Evolutionary conservation across 2,888 invertebrate genomes (phyloP).

Genomic region (Seira ritae): DNA sequence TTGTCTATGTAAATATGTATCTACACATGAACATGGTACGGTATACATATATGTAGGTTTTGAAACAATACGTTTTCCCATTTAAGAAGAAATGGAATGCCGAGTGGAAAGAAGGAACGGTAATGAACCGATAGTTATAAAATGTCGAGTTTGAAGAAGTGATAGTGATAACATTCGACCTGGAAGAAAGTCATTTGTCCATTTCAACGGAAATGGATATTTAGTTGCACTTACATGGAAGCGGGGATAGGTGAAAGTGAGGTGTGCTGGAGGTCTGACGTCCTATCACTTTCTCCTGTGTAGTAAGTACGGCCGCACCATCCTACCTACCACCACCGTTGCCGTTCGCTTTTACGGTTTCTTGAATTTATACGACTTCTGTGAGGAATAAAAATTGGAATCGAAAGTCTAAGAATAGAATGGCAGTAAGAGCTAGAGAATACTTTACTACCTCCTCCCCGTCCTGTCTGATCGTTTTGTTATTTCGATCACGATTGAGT

Average conservation of each 20-base stretch:
- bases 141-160: too few relatives aligned
- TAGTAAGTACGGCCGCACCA: too few relatives aligned
- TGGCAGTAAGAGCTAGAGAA: conserved; percentile 32
- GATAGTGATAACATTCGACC: conserved; percentile 1
- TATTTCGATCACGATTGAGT: conserved; percentile 63
- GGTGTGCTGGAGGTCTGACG: too few relatives aligned
- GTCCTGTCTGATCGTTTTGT: conserved; percentile 55
- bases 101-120: conserved; percentile 2
- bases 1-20: too few relatives aligned
- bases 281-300: too few relatives aligned
- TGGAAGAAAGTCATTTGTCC: conserved; percentile 11
- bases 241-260: too few relatives aligned
- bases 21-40: too few relatives aligned
- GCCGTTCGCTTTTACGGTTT: conserved; percentile 44
- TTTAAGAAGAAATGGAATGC: conserved; percentile 3
- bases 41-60: too few relatives aligned
- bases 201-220: background rate
- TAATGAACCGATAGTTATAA: too few relatives aligned
- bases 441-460: conserved; percentile 14
- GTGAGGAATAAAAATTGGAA: conserved; percentile 40
- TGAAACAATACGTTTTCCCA: too few relatives aligned
- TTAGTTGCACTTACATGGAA: background rate
- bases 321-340: background rate
- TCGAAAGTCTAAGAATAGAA: conserved; percentile 21
- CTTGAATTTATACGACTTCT: conserved; percentile 52